phyloP scores from a whole-genome alignment of 2,113 vertebrate species.

The Talpa occidentalis region DNA sequence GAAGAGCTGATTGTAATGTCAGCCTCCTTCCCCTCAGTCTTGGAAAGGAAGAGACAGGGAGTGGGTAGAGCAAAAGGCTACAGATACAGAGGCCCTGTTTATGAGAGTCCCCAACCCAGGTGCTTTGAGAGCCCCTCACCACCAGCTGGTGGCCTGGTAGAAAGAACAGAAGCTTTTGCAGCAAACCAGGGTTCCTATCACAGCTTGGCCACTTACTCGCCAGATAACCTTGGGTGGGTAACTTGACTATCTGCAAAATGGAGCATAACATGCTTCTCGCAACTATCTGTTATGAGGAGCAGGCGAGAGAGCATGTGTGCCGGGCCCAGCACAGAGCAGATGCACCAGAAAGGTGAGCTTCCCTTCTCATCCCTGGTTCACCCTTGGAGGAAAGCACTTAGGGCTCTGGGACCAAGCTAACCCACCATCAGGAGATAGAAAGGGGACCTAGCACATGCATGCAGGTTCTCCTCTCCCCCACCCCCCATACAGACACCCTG shows the following conservation, averaged over 20 bases:
- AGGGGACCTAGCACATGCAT: background rate
- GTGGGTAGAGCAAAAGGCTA: background rate
- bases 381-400: background rate
- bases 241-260: background rate
- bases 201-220: background rate
- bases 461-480: accelerated
- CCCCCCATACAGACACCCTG: background rate
- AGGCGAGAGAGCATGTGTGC: background rate
- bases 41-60: background rate
- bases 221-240: background rate
- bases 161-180: background rate
- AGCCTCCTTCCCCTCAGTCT: background rate
- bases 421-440: background rate
- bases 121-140: background rate
- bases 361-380: background rate
- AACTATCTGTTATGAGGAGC: too few species aligned
- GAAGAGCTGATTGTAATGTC: background rate
- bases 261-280: background rate
- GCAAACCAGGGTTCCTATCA: background rate
- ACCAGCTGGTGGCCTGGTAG: background rate
- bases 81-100: background rate
- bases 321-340: background rate
- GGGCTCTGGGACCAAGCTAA: background rate
- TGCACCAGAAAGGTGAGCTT: accelerated
- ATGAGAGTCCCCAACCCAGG: background rate